Conservation (phyloP, 1,140 invertebrate species). For the Drosophila micromelanica region DNA sequence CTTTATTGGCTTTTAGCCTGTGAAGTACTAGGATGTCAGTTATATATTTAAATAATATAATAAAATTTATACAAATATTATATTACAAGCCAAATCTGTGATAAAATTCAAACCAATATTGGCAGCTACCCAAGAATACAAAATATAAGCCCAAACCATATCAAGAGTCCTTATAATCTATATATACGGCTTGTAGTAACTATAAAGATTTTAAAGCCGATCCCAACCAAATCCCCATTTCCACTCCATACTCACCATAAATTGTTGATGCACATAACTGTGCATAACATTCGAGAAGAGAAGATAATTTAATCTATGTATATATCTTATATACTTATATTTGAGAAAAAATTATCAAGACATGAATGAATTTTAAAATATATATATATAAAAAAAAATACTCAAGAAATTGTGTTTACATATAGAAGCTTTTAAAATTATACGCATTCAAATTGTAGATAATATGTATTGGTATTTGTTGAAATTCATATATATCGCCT, state of each 20-base stretch:
- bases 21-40: too few relatives aligned
- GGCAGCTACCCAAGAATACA: too few relatives aligned
- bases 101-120: too few relatives aligned
- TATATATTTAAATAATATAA: too few relatives aligned
- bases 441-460: constrained; percentile 44
- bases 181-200: background rate
- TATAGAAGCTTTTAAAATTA: constrained; percentile 41
- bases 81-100: too few relatives aligned
- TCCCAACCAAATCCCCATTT: background rate
- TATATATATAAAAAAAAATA: constrained; percentile 31
- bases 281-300: background rate
- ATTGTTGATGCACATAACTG: background rate
- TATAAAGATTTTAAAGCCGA: background rate
- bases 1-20: too few relatives aligned
- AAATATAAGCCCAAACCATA: too few relatives aligned
- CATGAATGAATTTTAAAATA: constrained; percentile 14
- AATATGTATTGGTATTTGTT: constrained; percentile 27
- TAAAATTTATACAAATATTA: too few relatives aligned
- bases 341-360: constrained; percentile 34
- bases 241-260: constrained; percentile 28
- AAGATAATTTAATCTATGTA: constrained; percentile 4
- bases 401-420: constrained; percentile 30
- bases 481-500: constrained; percentile 1
- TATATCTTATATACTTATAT: constrained; percentile 9
- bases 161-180: background rate